Conservation (phyloP, 2,113 vertebrate genomes). For the Globicephala melas region DNA sequence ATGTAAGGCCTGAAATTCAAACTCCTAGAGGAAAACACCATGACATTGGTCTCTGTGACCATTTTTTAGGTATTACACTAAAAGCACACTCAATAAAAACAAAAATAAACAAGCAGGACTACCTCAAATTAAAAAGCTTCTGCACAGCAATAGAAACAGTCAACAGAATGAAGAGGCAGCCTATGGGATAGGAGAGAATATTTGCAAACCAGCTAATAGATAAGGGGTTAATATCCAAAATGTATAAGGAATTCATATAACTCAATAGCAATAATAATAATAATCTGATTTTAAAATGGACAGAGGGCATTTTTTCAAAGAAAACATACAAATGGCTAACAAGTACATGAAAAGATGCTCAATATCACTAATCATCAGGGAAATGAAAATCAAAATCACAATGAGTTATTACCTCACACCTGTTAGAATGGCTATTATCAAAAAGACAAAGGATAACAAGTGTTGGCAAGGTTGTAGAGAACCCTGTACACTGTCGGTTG, state of each 20-base stretch:
- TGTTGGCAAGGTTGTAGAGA: background rate
- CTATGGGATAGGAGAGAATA: background rate
- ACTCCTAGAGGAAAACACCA: background rate
- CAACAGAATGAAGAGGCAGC: background rate
- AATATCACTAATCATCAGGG: background rate
- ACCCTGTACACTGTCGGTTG: background rate
- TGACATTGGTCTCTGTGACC: background rate
- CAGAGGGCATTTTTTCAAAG: background rate
- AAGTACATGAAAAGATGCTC: background rate
- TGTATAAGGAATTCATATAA: background rate
- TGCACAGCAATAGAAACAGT: background rate
- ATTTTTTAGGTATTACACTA: background rate
- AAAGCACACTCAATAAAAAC: background rate
- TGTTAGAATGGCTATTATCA: background rate
- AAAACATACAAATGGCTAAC: background rate
- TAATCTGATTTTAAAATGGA: background rate
- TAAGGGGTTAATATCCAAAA: background rate
- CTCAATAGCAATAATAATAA: background rate
- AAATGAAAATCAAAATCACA: background rate
- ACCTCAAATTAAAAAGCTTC: background rate
- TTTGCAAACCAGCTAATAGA: background rate
- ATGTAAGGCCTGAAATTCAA: background rate
- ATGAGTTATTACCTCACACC: background rate
- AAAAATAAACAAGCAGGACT: background rate
- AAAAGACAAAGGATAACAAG: background rate